Conservation (phyloP, 2,797 vertebrate genomes). For the Parotocinclus haroldoi region DNA sequence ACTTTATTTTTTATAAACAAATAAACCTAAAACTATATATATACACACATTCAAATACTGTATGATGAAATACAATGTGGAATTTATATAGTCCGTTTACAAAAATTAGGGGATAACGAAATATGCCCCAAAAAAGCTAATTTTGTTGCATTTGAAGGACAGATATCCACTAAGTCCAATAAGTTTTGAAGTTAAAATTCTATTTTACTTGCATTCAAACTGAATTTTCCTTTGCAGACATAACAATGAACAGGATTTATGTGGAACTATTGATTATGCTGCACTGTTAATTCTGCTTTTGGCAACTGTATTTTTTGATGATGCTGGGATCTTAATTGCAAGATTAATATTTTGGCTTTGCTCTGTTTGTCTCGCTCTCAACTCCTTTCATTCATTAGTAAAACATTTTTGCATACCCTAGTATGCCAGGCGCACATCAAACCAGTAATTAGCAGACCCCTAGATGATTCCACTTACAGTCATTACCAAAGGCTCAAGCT, state of each 20-base stretch:
- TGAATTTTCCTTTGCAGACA: background rate
- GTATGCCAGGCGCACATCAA: slow-evolving; percentile 32
- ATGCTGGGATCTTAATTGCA: slow-evolving; percentile 10
- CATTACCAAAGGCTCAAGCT: slow-evolving; percentile 39
- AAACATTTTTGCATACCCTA: slow-evolving; percentile 30
- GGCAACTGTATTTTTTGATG: slow-evolving; percentile 4
- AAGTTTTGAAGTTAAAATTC: background rate
- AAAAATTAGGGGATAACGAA: too few relatives aligned
- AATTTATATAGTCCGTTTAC: background rate
- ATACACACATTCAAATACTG: background rate
- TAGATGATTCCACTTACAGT: slow-evolving; percentile 47
- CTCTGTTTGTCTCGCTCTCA: slow-evolving; percentile 4
- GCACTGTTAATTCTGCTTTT: background rate
- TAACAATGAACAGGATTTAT: background rate
- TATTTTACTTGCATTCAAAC: background rate
- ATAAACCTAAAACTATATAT: too few relatives aligned
- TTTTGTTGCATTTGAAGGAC: too few relatives aligned
- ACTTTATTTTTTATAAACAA: too few relatives aligned
- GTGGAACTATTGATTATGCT: slow-evolving; percentile 1
- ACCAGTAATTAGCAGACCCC: slow-evolving; percentile 52
- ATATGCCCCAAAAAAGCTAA: too few relatives aligned
- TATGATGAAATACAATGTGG: background rate
- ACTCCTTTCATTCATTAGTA: slow-evolving; percentile 41
- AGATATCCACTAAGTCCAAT: background rate
- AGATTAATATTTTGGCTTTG: slow-evolving; percentile 25